Base-by-base conservation (phyloP, 2,113 vertebrate genomes). In the Bos indicus region DNA sequence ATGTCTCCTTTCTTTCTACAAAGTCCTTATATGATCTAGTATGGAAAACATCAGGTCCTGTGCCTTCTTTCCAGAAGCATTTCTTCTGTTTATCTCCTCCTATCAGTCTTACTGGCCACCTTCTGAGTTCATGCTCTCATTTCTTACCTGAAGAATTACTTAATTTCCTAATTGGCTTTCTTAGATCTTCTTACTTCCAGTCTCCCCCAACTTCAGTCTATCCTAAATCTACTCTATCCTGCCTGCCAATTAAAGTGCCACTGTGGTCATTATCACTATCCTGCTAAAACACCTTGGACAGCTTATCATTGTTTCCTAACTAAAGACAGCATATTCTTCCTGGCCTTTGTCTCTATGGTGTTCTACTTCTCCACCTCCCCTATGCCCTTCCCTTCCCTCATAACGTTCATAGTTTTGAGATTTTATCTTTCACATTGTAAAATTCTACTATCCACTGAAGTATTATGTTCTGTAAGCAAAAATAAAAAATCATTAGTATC, bases 371-470 rank as follows among this genome's bases (percentile, higher is more conserved):
- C 67, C 16, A 4, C 3, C 11, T 21, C 6, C 17, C 48, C 67
- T 51, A 52, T 21, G 5, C 9, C 15, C 21, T 36, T 23, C 23
- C 10, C 33, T 46, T 67, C 2, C 3, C 36, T 46, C n/a, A 48
- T 56, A 52, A 71, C 40, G 36, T 9, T 60, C 33, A 84, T 57
- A 52, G n/a, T 77, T 89, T 36, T 43, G 17, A 86, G 71, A 62
- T 93, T 91, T 88, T 59, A 77, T 57, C 60, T 88, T 91, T 59
- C 40, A 52, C 83, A 48, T 59, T 90, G 93, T 93, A 94, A 96
- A 96, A 84, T 43, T 64, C 71, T 87, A 87, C 13, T 21, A 74
- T 19, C 1, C 36, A 59, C 26, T 43, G 33, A 88, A 86, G 84
- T 12, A 83, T 8, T 57, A 87, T 62, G 21, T 92, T 90, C 28